Base-by-base conservation (phyloP, 2,797 vertebrate species). In the Momotus momota region DNA sequence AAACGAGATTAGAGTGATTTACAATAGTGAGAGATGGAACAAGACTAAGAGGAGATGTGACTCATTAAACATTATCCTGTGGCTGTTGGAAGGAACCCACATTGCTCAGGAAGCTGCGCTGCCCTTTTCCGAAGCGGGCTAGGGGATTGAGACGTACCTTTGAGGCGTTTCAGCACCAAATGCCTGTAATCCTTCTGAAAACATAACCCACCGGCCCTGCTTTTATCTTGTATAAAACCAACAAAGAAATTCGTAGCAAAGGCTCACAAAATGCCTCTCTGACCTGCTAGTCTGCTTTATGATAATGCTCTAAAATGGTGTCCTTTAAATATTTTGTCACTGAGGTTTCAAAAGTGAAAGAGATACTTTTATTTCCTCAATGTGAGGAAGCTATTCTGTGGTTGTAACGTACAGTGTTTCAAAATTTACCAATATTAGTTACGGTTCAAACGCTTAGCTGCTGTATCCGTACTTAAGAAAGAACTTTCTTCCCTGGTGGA, bases 1-100 rank as follows among this genome's bases (percentile, higher is more conserved):
- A 93, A 97, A 91, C 22, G 91, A 94, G 85, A 94, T 91, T 88
- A 90, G 80, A 90, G 82, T 86, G 87, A 96, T 95, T 96, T 94
- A 90, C 85, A 84, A 55, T 49, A 75, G 77, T 66, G 80, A 95
- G 87, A 94, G 80, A 89, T 74, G 74, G 90, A 94, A 86, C 69
- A 78, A 89, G 95, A 82, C 81, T 71, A 57, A 66, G 57, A 79
- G 40, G 86, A 91, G 94, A 93, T 94, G 93, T 85, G 90, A 96
- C 86, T 95, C 86, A 75, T 93, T 89, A 90, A 88, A 84, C 55
- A 52, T 93, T 67, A 86, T 77, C 91, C 73, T 79, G 58, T 70
- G 70, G 70, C 77, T 88, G 70, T 35, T 88, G 85, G 72, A 92
- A 93, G 73, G 57, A 79, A 43, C 49, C 13, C 2, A 2, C 72